Base-by-base conservation (phyloP, 1,140 invertebrate species). In the Chrysoperla carnea region DNA sequence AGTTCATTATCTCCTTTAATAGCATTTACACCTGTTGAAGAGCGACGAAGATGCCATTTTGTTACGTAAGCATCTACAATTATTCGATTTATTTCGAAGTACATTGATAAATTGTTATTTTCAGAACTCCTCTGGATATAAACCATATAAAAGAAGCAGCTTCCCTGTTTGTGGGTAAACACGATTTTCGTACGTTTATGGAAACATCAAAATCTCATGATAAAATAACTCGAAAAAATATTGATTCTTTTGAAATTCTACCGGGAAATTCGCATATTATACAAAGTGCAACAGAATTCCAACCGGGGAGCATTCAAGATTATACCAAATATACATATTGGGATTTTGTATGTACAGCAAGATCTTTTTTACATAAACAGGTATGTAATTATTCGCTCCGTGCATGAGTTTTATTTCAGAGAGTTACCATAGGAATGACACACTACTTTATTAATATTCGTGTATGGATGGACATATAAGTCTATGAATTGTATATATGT, bases 331-430 rank as follows among this genome's bases (percentile, higher is more conserved):
- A 23, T 23, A 23, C 17, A 49, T 81, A 73, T 52, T 81, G 71
- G 66, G 67, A 81, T 51, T 60, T 85, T 33, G 63, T 64, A 43
- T 65, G 76, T 9, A 68, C 64, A 45, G 67, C 69, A 17, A 66
- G 52, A 53, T 67, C 70, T n/a, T 85, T 83, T 65, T 60, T 84
- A 12, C 78, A 84, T 53, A 81, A 77, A 52, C 80, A 84, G 65
- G 78, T 78, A 59, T 52, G 48, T 48, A 42, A 12, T 15, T 9
- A 6, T n/a, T 37, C n/a, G n/a, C n/a, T n/a, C n/a, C n/a, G n/a
- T n/a, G n/a, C n/a, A n/a, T n/a, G n/a, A n/a, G n/a, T n/a, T n/a
- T n/a, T n/a, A n/a, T n/a, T n/a, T 12, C 33, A 9, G 8, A n/a
- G n/a, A n/a, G n/a, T n/a, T n/a, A n/a, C n/a, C n/a, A n/a, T n/a